Base-by-base conservation (phyloP, 2,113 vertebrate species). In the Pterocles gutturalis region DNA sequence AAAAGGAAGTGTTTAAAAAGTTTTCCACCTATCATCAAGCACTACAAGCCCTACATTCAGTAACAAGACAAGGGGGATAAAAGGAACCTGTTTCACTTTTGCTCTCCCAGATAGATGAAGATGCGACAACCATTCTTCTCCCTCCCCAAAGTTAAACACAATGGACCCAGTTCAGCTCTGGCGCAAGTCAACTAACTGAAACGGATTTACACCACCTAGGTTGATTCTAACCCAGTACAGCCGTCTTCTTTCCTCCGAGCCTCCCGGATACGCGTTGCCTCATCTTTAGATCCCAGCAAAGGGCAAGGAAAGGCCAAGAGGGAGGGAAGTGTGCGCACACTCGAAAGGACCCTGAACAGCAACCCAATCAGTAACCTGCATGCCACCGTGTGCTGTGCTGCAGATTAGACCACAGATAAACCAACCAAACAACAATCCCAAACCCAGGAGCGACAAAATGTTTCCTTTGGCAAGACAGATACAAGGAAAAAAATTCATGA, bases 391-490 rank as follows among this genome's bases (percentile, higher is more conserved):
- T 91, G 94, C 85, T 70, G 91, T 91, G 93, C 92, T 94, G 96
- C 95, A 95, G 92, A 93, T 95, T 77, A 96, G 96, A 97, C 95
- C 96, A 97, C 90, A 97, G 95, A 96, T 97, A 98, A 97, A 98
- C 97, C 97, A 89, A 95, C 96, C 98, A 88, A 97, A 98, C 87
- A 96, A 94, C 94, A 96, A 96, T 80, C 95, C 97, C 90, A 95
- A 78, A 96, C 98, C 98, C 96, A 98, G 98, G 97, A 98, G 97
- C 81, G 97, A 98, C 98, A 98, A 98, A 98, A 98, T 98, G 98
- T 98, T 99, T 98, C 98, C 99, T 99, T 99, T 99, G 99, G 99
- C 99, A 99, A 99, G 98, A 99, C 96, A 98, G 98, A 97, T 93
- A 96, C 62, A 92, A 96, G 93, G 95, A 97, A 95, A 94, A 97